Conservation (phyloP, 2,888 invertebrate genomes). For the Bombylius discolor region DNA sequence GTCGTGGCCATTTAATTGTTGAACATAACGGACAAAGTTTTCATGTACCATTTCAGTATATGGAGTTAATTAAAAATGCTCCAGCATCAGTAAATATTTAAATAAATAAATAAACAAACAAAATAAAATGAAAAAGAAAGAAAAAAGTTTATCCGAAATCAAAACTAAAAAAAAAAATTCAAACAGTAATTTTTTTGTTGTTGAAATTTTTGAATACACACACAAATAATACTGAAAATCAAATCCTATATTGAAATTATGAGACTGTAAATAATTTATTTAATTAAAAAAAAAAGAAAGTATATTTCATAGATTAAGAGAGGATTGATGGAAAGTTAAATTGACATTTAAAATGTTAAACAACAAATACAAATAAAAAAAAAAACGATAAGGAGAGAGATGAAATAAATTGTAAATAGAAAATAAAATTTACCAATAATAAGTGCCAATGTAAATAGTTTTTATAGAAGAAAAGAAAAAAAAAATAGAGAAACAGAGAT, state of each 20-base stretch:
- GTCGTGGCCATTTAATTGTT: slow-evolving; percentile 76
- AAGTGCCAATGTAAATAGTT: slow-evolving; percentile 10
- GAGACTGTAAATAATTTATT: slow-evolving; percentile 28
- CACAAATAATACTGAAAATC: neutral
- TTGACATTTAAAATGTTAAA: too few relatives aligned
- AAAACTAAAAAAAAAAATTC: too few relatives aligned
- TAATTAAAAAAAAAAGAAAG: slow-evolving; percentile 3
- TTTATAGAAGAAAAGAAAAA: neutral
- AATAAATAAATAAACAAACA: neutral
- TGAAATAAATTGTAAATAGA: neutral
- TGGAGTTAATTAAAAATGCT: slow-evolving; percentile 46
- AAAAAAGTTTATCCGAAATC: too few relatives aligned
- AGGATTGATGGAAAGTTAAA: too few relatives aligned
- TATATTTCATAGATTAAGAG: too few relatives aligned
- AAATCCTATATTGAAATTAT: neutral
- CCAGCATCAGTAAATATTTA: slow-evolving; percentile 16
- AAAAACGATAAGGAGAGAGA: neutral
- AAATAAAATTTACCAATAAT: slow-evolving; percentile 2
- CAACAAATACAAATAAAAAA: neutral
- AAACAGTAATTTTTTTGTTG: too few relatives aligned
- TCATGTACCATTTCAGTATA: slow-evolving; percentile 71
- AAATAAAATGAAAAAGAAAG: neutral
- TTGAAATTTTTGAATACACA: too few relatives aligned
- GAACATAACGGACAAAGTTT: slow-evolving; percentile 62
- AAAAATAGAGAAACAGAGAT: neutral